phyloP scores from a whole-genome alignment of 1,140 invertebrate species.

The Araneus ventricosus region DNA sequence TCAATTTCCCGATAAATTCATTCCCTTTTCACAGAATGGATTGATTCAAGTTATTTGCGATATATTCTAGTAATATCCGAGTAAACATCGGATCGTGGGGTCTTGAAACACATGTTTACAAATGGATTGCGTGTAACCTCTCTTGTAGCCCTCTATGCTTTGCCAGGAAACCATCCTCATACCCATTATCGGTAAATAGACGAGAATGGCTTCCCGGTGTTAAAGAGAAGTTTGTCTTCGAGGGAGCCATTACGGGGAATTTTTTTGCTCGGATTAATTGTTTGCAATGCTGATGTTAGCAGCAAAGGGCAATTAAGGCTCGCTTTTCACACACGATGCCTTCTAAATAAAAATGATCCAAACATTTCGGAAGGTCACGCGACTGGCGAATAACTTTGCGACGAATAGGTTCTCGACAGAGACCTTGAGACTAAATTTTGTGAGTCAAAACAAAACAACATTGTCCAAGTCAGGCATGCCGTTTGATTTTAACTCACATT shows the following conservation, averaged over 20 bases:
- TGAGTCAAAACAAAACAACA: neutral
- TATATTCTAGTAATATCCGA: slow-evolving; percentile 39
- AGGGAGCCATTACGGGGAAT: neutral
- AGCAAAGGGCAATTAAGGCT: neutral
- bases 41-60: slow-evolving; percentile 47
- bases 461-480: too few species aligned
- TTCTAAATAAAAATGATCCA: neutral
- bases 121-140: slow-evolving; percentile 54
- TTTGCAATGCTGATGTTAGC: slow-evolving; percentile 5
- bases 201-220: slow-evolving; percentile 5
- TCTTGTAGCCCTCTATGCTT: neutral
- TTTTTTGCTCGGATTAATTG: slow-evolving; percentile 36
- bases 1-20: slow-evolving; percentile 65
- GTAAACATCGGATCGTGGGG: slow-evolving; percentile 44
- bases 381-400: neutral
- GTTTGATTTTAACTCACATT: too few species aligned
- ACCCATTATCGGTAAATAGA: slow-evolving; percentile 58
- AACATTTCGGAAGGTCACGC: neutral
- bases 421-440: too few species aligned
- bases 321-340: neutral
- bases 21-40: slow-evolving; percentile 40
- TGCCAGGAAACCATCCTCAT: slow-evolving; percentile 45
- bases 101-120: slow-evolving; percentile 61
- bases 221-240: slow-evolving; percentile 21
- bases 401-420: neutral